phyloP scores from a whole-genome alignment of 2,888 invertebrate species.

The Epistrophella euchroma region DNA sequence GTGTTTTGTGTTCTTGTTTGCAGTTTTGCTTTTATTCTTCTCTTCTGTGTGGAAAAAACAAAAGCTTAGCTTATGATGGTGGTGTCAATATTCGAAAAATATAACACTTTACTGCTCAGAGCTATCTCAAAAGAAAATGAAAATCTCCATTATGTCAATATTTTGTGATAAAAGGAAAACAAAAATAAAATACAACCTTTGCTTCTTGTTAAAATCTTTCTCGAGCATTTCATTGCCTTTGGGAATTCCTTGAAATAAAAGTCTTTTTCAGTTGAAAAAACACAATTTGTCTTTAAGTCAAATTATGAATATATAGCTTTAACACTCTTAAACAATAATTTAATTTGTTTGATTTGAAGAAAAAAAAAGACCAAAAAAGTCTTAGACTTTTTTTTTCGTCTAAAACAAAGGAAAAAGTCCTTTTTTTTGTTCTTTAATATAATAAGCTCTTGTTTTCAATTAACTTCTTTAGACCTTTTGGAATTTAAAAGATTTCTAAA shows the following conservation, averaged over 20 bases:
- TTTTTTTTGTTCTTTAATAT: not conserved
- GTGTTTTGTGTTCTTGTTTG: not conserved
- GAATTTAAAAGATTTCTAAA: not conserved
- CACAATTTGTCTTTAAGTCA: not conserved
- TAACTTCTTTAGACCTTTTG: not conserved
- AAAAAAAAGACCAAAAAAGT: not conserved
- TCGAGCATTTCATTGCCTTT: not conserved
- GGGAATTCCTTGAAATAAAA: not conserved
- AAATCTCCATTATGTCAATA: not conserved
- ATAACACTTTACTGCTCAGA: not conserved
- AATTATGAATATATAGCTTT: not conserved
- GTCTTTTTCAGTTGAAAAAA: not conserved
- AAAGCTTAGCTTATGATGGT: not conserved
- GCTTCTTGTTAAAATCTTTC: not conserved
- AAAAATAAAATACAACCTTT: not conserved
- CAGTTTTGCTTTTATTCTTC: not conserved
- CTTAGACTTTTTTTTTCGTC: not conserved
- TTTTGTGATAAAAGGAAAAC: not conserved
- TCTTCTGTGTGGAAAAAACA: not conserved
- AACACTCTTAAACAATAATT: not conserved
- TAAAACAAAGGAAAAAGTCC: not conserved
- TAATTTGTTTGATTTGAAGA: not conserved
- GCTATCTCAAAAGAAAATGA: not conserved
- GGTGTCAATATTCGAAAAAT: not conserved
- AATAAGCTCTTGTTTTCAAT: constrained; percentile 5